A percentile compares a stretch with the other conserved stretches of the same genome.
These are phyloP conservation scores for Microtus ochrogaster DNA, from an alignment of 2,113 vertebrate species.

Conservation along the genomic window DNA sequence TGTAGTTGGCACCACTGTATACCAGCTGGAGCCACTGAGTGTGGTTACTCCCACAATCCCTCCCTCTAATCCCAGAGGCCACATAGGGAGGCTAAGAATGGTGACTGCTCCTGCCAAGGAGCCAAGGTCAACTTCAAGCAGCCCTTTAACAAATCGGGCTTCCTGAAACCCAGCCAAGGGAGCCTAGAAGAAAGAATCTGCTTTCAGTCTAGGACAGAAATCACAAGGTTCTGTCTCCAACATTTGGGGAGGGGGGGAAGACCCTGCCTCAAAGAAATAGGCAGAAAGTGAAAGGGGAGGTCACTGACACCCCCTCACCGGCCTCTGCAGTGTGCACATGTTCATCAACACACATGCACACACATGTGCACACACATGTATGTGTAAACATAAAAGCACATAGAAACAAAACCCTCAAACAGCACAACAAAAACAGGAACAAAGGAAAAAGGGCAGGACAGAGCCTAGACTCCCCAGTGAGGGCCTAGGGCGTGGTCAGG, in stretches of 20 bases:
- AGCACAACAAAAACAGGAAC: too few relatives aligned
- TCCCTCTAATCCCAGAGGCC: not conserved
- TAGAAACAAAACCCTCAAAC: not conserved
- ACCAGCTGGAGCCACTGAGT: not conserved
- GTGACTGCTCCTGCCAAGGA: too few relatives aligned
- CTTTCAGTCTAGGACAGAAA: not conserved
- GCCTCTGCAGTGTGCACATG: not conserved
- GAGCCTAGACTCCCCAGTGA: too few relatives aligned
- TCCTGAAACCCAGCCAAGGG: too few relatives aligned
- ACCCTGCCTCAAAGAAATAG: not conserved
- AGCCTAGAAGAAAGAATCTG: too few relatives aligned
- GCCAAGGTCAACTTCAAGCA: not conserved
- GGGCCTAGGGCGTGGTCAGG: not conserved
- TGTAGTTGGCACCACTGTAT: not conserved
- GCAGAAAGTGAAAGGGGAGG: not conserved
- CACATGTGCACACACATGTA: not conserved
- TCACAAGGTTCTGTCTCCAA: not conserved
- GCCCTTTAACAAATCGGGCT: not conserved
- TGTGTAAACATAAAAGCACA: not conserved
- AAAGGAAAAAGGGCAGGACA: too few relatives aligned
- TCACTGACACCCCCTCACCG: not conserved
- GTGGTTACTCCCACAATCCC: not conserved
- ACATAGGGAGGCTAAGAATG: not conserved
- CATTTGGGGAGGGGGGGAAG: not conserved
- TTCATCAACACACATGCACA: not conserved